Percentiles rank a stretch among this genome's conserved stretches.
These are phyloP conservation scores for Pseudomyrmex flavicornis DNA, from an alignment of 1,140 invertebrate species.

Conservation along the genomic window DNA sequence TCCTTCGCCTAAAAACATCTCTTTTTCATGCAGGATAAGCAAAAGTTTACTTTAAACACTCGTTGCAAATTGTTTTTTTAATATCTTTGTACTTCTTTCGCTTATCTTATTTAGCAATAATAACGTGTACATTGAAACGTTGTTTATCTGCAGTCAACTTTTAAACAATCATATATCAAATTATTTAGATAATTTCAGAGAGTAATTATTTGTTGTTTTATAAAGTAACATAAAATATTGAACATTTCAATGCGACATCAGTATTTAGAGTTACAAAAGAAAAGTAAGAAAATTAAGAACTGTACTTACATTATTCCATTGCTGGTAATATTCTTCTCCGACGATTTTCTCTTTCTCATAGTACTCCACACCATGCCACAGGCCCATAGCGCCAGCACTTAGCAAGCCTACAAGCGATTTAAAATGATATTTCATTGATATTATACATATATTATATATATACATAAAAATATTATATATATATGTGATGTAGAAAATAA, in stretches of 20 bases:
- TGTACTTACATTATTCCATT: slow-evolving; percentile 94
- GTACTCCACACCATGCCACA: slow-evolving; percentile 98
- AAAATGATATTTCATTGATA: neutral
- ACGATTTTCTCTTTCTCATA: slow-evolving; percentile 97
- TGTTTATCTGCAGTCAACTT: neutral
- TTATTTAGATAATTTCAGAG: neutral
- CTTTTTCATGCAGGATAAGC: slow-evolving; percentile 1
- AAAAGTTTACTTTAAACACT: neutral
- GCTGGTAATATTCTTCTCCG: slow-evolving; percentile 95
- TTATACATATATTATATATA: no score
- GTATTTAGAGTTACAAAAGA: neutral
- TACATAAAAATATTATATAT: neutral
- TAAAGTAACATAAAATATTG: neutral
- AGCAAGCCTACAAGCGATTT: slow-evolving; percentile 88
- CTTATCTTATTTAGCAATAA: slow-evolving; percentile 7
- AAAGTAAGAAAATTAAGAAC: slow-evolving; percentile 14
- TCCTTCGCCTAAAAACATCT: slow-evolving; percentile 38
- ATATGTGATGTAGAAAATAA: slow-evolving; percentile 37
- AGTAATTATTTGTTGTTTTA: neutral
- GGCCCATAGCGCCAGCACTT: slow-evolving; percentile 95
- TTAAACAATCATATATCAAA: neutral
- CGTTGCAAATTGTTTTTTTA: neutral
- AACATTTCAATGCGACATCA: neutral
- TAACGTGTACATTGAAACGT: neutral
- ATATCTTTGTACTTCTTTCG: neutral